Conservation (phyloP, 2,113 vertebrate genomes). For the Campylomormyrus tamandua region DNA sequence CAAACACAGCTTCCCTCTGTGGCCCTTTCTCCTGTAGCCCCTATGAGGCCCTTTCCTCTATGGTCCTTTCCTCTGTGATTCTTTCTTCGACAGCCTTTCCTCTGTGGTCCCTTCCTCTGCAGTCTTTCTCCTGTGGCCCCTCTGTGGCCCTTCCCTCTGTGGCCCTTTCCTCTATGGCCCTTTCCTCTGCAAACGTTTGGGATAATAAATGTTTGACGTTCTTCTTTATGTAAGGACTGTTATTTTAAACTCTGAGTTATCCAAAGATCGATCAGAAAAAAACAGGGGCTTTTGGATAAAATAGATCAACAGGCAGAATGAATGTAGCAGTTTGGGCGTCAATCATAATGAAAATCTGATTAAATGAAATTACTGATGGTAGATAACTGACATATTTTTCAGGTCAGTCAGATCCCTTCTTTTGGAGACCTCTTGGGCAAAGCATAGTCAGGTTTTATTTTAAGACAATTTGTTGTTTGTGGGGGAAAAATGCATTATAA, state of each 20-base stretch:
- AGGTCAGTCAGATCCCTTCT: conserved; percentile 63
- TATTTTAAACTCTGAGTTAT: conserved; percentile 62
- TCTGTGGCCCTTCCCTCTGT: not conserved
- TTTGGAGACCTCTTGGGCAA: conserved; percentile 70
- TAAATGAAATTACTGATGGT: conserved; percentile 52
- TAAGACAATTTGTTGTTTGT: conserved; percentile 67
- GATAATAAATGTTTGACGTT: conserved; percentile 50
- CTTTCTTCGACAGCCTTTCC: not conserved
- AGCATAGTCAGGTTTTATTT: conserved; percentile 60
- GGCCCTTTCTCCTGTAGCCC: not conserved
- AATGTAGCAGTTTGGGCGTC: conserved; percentile 41
- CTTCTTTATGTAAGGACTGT: conserved; percentile 48
- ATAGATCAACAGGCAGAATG: conserved; percentile 43
- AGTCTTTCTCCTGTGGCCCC: not conserved
- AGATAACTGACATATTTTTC: conserved; percentile 54
- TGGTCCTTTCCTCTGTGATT: not conserved
- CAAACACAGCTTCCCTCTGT: not conserved
- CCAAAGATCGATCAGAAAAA: conserved; percentile 51
- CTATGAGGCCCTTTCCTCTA: not conserved
- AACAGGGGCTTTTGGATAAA: conserved; percentile 44
- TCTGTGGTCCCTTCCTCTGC: not conserved
- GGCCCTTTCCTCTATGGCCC: not conserved
- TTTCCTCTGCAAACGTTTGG: conserved; percentile 23
- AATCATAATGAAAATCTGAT: conserved; percentile 51
- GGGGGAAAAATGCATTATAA: conserved; percentile 71